These are phyloP conservation scores for Hydrophis major DNA, from an alignment of 2,797 vertebrate genomes.

Conservation along the genomic window DNA sequence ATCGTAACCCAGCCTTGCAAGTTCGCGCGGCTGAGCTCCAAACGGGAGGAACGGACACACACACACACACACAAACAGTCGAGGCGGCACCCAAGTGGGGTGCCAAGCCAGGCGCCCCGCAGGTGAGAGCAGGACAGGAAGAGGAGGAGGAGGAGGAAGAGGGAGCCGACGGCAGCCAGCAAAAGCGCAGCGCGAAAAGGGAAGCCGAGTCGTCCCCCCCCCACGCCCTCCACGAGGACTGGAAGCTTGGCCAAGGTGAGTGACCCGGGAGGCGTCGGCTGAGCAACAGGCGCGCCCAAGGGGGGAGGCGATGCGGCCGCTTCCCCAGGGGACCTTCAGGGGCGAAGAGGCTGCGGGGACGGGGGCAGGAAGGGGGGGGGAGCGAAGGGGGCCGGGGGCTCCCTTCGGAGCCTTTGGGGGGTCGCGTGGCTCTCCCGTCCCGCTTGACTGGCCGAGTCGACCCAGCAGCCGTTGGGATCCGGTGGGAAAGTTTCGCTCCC, in stretches of 20 bases:
- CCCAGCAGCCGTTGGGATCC: not conserved
- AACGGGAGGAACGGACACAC: rapidly evolving
- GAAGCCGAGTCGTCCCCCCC: not conserved
- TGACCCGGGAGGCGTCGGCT: not conserved
- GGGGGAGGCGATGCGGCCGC: not conserved
- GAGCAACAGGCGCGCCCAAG: not conserved
- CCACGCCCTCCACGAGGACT: not conserved
- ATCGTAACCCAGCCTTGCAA: not conserved
- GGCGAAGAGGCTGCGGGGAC: not conserved
- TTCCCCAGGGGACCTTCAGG: not conserved
- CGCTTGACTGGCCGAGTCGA: not conserved
- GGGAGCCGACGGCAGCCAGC: not conserved
- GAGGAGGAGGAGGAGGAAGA: not conserved
- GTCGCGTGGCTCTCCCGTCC: not conserved
- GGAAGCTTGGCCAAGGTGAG: not conserved
- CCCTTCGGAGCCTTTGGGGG: not conserved
- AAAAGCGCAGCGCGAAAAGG: not conserved
- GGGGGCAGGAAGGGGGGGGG: rapidly evolving
- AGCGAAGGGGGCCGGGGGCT: rapidly evolving
- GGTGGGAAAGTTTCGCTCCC: not conserved
- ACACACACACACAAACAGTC: too few species aligned
- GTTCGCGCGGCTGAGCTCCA: not conserved
- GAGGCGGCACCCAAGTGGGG: rapidly evolving
- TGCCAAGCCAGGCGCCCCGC: rapidly evolving
- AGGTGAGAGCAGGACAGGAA: not conserved